These are phyloP conservation scores for Urosaurus nigricauda DNA, from an alignment of 2,797 vertebrate species.

Conservation along the genomic window DNA sequence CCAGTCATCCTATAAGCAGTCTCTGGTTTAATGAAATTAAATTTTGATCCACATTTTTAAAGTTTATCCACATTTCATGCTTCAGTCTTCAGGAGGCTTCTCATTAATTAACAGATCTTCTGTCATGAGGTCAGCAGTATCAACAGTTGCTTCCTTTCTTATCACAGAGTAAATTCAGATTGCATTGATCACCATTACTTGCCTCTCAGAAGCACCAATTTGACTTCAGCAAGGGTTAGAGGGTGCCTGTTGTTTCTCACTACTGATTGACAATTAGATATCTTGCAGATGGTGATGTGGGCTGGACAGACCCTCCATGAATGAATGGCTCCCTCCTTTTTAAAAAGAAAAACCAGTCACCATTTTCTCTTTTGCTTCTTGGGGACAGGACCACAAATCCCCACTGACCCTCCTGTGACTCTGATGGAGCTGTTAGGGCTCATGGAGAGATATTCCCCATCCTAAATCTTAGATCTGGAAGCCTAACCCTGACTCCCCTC, in stretches of 20 bases:
- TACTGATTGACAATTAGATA: conserved; percentile 38
- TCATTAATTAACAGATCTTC: conserved; percentile 13
- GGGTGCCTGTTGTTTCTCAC: background rate
- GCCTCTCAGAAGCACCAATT: background rate
- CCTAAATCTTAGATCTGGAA: conserved; percentile 1
- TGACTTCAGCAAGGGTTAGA: conserved; percentile 2
- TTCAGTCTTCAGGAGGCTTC: background rate
- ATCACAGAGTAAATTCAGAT: conserved; percentile 14
- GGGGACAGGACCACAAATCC: background rate
- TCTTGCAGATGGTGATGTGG: conserved; percentile 21
- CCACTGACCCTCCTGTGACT: background rate
- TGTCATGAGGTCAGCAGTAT: background rate
- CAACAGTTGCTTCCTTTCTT: background rate
- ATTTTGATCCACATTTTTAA: too few species aligned
- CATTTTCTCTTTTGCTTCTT: background rate
- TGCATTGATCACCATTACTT: conserved; percentile 1
- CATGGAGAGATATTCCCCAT: conserved; percentile 12
- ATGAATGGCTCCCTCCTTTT: background rate
- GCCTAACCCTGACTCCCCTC: conserved; percentile 34
- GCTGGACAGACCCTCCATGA: rapidly evolving
- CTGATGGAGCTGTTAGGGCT: background rate
- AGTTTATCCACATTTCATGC: background rate
- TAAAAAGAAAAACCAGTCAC: background rate
- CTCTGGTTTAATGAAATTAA: background rate
- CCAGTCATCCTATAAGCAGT: background rate